Conservation (phyloP, 92 coral and sea anemone genomes). For the Umimayanthus chanpuru region DNA sequence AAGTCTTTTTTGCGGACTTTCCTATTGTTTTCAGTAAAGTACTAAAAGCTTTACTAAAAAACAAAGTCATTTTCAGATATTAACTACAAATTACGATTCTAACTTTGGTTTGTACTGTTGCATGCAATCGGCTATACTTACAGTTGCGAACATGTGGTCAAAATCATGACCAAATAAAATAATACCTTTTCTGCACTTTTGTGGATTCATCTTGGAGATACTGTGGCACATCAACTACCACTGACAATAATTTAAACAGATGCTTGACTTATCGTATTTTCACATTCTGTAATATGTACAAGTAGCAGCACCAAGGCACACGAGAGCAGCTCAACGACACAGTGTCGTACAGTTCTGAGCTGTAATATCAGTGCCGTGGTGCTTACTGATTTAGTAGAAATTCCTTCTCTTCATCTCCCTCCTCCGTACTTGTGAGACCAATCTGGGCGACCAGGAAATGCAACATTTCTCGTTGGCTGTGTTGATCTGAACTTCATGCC, state of each 20-base stretch:
- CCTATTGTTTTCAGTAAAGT: neutral
- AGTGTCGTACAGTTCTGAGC: neutral
- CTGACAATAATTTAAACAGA: neutral
- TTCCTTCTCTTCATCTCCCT: constrained; percentile 16
- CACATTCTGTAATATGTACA: neutral
- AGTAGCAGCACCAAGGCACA: neutral
- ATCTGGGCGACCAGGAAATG: constrained; percentile 85
- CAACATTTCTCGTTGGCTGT: constrained; percentile 79
- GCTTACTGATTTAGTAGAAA: neutral
- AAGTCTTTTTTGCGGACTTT: neutral
- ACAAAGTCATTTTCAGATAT: too few species aligned
- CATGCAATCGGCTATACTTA: neutral
- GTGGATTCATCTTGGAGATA: neutral
- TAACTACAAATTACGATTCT: too few species aligned
- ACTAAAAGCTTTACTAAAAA: neutral
- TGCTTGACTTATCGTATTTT: neutral
- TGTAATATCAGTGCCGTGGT: neutral
- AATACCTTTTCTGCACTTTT: neutral
- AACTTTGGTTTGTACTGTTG: too few species aligned
- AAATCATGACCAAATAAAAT: too few species aligned
- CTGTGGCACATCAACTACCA: neutral
- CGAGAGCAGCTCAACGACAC: neutral
- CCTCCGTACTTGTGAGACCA: constrained; percentile 86
- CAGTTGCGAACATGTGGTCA: too few species aligned
- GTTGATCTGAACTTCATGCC: constrained; percentile 69